Evolutionary conservation across 2,888 invertebrate genomes (phyloP).

Genomic region (Drosophila suboccidentalis): DNA sequence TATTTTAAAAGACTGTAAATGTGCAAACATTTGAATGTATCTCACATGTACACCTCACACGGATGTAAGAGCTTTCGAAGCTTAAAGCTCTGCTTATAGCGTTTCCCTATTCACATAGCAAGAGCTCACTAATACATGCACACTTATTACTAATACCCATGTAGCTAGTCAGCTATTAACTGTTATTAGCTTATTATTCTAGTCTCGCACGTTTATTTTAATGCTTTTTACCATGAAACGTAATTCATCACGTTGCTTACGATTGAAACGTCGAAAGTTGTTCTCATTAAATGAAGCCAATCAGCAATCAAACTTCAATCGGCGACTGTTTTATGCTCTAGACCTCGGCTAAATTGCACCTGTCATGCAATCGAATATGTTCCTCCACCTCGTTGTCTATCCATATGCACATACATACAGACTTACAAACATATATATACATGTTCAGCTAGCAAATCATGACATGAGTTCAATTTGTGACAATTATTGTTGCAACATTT

Average conservation of each 20-base stretch:
- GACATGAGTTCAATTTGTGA: conserved; percentile 84
- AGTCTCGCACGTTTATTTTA: conserved; percentile 13
- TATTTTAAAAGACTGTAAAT: background rate
- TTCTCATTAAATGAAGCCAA: conserved; percentile 56
- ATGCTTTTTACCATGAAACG: conserved; percentile 17
- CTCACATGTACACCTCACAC: background rate
- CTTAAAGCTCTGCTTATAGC: background rate
- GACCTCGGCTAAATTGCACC: conserved; percentile 76
- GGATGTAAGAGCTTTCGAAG: background rate
- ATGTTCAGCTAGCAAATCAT: conserved; percentile 75
- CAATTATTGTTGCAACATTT: conserved; percentile 84
- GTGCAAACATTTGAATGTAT: background rate
- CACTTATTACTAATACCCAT: background rate
- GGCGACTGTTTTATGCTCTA: conserved; percentile 52
- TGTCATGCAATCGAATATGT: conserved; percentile 67
- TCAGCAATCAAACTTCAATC: conserved; percentile 53
- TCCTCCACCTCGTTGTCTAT: conserved; percentile 11
- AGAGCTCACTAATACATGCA: background rate
- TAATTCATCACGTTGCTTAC: conserved; percentile 45
- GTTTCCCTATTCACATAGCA: background rate
- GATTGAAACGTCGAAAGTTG: conserved; percentile 36
- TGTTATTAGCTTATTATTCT: conserved; percentile 10
- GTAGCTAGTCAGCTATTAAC: background rate
- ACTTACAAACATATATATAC: conserved; percentile 7
- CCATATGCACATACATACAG: background rate